Evolutionary conservation across 2,888 invertebrate genomes (phyloP), one percentile per base, ranked within the genome.

Genomic region (Copidosoma aretas): DNA sequence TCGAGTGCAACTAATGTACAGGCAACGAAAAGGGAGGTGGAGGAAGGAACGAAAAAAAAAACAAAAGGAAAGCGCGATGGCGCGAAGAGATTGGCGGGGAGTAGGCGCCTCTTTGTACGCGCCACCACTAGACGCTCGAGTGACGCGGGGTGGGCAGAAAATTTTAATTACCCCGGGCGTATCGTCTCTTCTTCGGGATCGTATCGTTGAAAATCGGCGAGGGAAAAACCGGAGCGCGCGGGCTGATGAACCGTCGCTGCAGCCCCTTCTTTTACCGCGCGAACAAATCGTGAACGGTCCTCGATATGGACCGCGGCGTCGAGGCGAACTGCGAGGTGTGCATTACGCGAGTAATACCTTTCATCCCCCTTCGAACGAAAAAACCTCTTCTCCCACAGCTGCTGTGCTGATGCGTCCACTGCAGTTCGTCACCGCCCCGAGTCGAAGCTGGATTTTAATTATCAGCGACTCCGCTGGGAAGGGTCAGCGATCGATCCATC

Each of bases 141-240:
- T 32, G 8, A 32, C 32, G 3, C 32, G 32, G 3, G 66, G 54
- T 41, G 41, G 64, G 64, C 64, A 66, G 46, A 66, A 66, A 60
- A 66, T 66, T 66, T 66, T 66, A 66, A 66, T 66, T 66, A 66
- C 60, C 63, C 19, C 19, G 60, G 59, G 53, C 65, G 66, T n/a
- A n/a, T n/a, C n/a, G n/a, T n/a, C n/a, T n/a, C 54, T 60, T 66
- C 60, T 58, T 60, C 59, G 17, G 19, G 10, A 52, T 8, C 32
- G n/a, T 32, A 32, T 46, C 46, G 12, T n/a, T n/a, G 46, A 46
- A 46, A 32, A 32, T 32, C 8, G 10, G 41, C 14, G 53, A n/a
- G 61, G 24, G n/a, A 32, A 43, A 49, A 21, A 12, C n/a, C n/a
- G n/a, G 5, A 19, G 22, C n/a, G 46, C 57, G 5, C n/a, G 21